Evolutionary conservation across 2,113 vertebrate genomes (phyloP).

Genomic region (Anhinga anhinga): DNA sequence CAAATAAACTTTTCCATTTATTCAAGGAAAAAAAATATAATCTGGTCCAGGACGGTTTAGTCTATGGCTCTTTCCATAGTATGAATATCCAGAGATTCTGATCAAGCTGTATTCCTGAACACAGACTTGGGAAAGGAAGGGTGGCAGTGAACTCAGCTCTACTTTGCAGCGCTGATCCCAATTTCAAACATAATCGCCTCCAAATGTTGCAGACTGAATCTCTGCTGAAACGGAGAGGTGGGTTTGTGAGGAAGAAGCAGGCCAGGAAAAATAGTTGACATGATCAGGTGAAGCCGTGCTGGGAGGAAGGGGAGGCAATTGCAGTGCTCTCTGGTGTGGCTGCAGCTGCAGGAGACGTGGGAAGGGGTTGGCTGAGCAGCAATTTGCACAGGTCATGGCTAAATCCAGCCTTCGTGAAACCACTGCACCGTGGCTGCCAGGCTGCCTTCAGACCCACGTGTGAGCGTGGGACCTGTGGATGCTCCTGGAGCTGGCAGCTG

Average conservation of each 20-base stretch:
- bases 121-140: neutral
- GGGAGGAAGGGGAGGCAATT: neutral
- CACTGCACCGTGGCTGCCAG: accelerated
- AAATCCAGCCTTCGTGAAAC: neutral
- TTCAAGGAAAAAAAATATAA: neutral
- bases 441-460: neutral
- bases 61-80: neutral
- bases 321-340: accelerated
- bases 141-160: neutral
- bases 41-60: neutral
- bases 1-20: neutral
- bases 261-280: neutral
- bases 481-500: neutral
- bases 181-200: neutral
- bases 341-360: accelerated
- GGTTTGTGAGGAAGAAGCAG: neutral
- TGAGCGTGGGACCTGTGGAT: neutral
- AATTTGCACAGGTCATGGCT: neutral
- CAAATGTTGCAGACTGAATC: neutral
- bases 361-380: neutral
- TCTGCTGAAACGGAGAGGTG: neutral
- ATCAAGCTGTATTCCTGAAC: neutral
- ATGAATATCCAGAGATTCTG: neutral
- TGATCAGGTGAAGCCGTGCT: accelerated
- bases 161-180: accelerated